Percentiles rank a stretch among this genome's conserved stretches.
These are phyloP conservation scores for Malurus elegans DNA, from an alignment of 2,113 vertebrate species.

Conservation along the genomic window DNA sequence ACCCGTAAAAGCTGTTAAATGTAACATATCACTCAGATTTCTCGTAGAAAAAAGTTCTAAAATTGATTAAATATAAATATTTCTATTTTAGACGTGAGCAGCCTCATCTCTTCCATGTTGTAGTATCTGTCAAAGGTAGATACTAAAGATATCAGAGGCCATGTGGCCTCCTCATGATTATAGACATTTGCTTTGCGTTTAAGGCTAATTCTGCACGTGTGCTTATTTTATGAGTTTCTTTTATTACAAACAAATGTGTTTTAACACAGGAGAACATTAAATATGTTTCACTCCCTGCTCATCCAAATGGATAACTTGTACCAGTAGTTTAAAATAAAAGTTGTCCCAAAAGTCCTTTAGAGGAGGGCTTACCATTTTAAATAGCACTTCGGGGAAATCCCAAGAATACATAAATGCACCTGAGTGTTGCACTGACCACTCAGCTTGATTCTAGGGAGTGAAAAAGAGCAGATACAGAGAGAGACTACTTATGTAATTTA, in stretches of 20 bases:
- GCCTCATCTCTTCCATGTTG: not conserved
- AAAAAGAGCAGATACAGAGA: not conserved
- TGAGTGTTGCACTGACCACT: not conserved
- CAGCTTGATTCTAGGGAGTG: not conserved
- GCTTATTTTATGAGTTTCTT: not conserved
- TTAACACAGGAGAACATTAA: not conserved
- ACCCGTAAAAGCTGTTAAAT: not conserved
- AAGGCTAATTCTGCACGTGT: not conserved
- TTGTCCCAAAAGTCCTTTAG: not conserved
- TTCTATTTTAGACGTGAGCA: not conserved
- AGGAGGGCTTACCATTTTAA: not conserved
- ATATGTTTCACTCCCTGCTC: not conserved
- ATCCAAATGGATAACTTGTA: not conserved
- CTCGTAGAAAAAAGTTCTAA: not conserved
- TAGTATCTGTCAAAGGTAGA: not conserved
- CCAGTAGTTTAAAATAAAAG: not conserved
- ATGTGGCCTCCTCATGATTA: not conserved
- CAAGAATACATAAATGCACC: not conserved
- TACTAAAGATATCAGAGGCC: not conserved
- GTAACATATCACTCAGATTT: not conserved
- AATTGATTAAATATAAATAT: not conserved
- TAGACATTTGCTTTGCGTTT: not conserved
- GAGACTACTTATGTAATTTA: not conserved
- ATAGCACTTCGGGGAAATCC: not conserved
- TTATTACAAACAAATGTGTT: not conserved